Evolutionary conservation across 2,113 vertebrate genomes (phyloP).

Genomic region (human (Homo sapiens)): GRCh38 chr17:68988501-68989000

Average conservation of each 20-base stretch:
- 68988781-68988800: background rate
- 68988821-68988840: background rate
- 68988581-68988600: background rate
- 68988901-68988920: background rate
- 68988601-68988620: background rate
- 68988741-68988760: background rate
- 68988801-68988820: background rate
- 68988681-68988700: background rate
- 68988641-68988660: background rate
- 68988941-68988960: background rate
- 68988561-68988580: background rate
- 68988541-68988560: background rate
- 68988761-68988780: background rate
- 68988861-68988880: background rate
- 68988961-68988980: background rate
- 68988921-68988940: background rate
- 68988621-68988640: background rate
- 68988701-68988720: background rate
- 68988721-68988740: background rate
- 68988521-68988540: background rate
- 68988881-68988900: background rate
- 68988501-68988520: background rate
- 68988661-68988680: background rate
- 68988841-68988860: background rate
- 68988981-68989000: fast-evolving